Evolutionary conservation across 2,888 invertebrate species (phyloP), one percentile per base, ranked within the genome.

Genomic region (Scrobipalpa costella): DNA sequence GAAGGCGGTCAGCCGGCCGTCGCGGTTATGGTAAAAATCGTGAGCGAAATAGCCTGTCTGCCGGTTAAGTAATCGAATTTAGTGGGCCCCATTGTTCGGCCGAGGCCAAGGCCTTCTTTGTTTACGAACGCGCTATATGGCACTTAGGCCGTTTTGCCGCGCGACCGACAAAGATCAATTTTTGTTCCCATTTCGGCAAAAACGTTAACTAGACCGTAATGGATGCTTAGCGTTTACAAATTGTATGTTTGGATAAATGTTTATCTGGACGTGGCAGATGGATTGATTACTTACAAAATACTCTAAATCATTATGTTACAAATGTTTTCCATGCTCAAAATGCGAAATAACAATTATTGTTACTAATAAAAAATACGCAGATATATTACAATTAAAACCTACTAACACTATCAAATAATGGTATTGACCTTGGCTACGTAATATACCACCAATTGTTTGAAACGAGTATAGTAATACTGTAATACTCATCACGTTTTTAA

Each of bases 21-120:
- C 60, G 60, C 58, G 69, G 71, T 77, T 77, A 75, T 76, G 74
- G 74, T 77, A 79, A 84, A 86, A 86, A 85, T 85, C 86, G 85
- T 87, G 84, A 85, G 80, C 83, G 76, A 84, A 83, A 82, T 83
- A 85, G 80, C 80, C 78, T 78, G 66, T 67, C 65, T 67, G 74
- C 72, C 74, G 77, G 80, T 88, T 87, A 84, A 77, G 80, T 87
- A 86, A 89, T 86, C 85, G 83, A 87, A 88, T 90, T 87, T 84
- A 78, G 85, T 82, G 85, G 79, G 83, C 83, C 83, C 86, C 80
- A 89, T 89, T 90, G 88, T 90, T 80, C 77, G 68, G 67, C 69
- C 76, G 83, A 82, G 88, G 89, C 88, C 90, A 90, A 91, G 90
- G 90, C 77, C 86, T 79, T 69, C 60, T 73, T 79, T 91, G 90